Evolutionary conservation across 1,140 invertebrate genomes (phyloP).

Genomic region (Zophobas atratus): DNA sequence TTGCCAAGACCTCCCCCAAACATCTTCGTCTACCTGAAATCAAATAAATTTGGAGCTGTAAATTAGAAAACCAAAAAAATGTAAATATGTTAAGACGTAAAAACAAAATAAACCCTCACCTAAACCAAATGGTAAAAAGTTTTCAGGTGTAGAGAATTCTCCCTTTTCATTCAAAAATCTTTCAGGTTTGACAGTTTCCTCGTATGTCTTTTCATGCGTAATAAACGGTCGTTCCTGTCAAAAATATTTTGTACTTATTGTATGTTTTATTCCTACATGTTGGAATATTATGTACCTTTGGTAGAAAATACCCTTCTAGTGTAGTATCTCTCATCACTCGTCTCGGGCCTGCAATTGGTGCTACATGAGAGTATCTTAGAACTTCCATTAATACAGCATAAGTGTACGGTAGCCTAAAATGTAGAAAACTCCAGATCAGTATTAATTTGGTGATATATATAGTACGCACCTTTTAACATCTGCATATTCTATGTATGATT

Average conservation of each 20-base stretch:
- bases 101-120: slow-evolving; percentile 68
- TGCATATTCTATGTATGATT: slow-evolving; percentile 60
- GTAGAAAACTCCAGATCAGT: no score
- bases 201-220: no score
- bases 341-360: slow-evolving; percentile 77
- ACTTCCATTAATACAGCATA: slow-evolving; percentile 76
- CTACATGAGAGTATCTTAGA: slow-evolving; percentile 70
- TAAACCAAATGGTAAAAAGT: slow-evolving; percentile 79
- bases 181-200: slow-evolving; percentile 78
- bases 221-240: no score
- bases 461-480: slow-evolving; percentile 31
- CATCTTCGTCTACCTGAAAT: background rate
- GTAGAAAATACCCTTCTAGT: slow-evolving; percentile 76
- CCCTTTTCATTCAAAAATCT: slow-evolving; percentile 78
- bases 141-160: slow-evolving; percentile 71
- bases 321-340: slow-evolving; percentile 71
- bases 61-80: no score
- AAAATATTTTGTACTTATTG: no score
- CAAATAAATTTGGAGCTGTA: no score
- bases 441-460: no score
- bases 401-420: slow-evolving; percentile 73
- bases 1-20: background rate
- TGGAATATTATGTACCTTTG: slow-evolving; percentile 79
- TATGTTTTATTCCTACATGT: slow-evolving; percentile 79
- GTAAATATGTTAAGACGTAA: no score